A percentile compares a stretch with the other conserved stretches of the same genome.
Conservation (phyloP, 2,797 vertebrate genomes). For the Lacerta viridis region DNA sequence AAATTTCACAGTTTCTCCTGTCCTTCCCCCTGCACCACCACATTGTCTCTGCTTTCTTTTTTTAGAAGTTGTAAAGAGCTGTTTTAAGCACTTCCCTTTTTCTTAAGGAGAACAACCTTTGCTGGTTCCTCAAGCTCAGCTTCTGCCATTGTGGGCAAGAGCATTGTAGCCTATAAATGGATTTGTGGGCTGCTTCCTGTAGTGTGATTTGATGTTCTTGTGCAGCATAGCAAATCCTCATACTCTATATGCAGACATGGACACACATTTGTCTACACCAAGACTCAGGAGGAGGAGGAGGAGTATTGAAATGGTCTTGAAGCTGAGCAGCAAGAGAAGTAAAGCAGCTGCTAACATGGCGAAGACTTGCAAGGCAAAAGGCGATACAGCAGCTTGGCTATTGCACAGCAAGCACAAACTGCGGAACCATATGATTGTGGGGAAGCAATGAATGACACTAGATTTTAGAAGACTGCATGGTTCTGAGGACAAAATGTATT, state of each 20-base stretch:
- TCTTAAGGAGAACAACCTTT: background rate
- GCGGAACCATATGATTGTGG: background rate
- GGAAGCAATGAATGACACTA: background rate
- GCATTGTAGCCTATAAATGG: background rate
- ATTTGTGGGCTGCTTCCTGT: background rate
- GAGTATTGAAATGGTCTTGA: background rate
- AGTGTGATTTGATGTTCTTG: background rate
- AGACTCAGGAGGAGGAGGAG: background rate
- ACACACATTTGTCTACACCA: background rate
- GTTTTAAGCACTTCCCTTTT: background rate
- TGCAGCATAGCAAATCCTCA: background rate
- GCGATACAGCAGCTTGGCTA: background rate
- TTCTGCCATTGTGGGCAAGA: background rate
- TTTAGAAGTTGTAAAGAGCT: background rate
- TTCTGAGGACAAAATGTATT: background rate
- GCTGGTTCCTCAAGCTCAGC: background rate
- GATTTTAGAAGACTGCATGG: background rate
- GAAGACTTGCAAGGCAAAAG: background rate
- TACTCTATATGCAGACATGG: background rate
- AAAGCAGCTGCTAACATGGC: background rate
- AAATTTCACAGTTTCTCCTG: background rate
- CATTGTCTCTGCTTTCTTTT: background rate
- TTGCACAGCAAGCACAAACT: background rate
- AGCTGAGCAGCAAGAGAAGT: background rate
- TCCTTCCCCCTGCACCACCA: background rate